Percentiles rank a stretch among this genome's conserved stretches.
Evolutionary conservation across 2,888 invertebrate species (phyloP).

Genomic region (Lithophane leautieri): DNA sequence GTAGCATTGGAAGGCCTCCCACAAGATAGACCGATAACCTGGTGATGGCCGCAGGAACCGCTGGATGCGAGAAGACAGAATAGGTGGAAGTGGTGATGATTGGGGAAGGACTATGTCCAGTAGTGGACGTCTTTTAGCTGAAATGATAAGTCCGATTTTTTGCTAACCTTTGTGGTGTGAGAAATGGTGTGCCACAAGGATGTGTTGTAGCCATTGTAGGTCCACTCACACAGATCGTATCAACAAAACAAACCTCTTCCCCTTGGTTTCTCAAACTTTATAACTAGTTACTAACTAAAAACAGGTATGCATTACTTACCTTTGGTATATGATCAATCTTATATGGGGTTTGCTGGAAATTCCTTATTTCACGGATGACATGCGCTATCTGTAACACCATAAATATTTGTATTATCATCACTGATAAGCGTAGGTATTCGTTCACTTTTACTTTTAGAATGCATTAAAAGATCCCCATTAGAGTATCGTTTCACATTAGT

Average conservation of each 20-base stretch:
- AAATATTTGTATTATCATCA: background rate
- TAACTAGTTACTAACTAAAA: background rate
- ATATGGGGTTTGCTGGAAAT: slow-evolving; percentile 97
- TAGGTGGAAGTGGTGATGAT: background rate
- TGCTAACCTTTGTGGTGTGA: background rate
- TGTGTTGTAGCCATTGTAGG: background rate
- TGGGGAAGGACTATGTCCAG: background rate
- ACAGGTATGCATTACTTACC: slow-evolving; percentile 82
- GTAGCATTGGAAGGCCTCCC: background rate
- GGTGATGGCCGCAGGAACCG: background rate
- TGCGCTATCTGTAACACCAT: slow-evolving; percentile 94
- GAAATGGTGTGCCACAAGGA: slow-evolving; percentile 1
- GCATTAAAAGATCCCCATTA: no score
- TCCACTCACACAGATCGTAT: background rate
- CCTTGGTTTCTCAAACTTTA: background rate
- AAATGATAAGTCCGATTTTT: background rate
- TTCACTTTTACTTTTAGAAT: background rate
- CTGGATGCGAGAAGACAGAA: background rate
- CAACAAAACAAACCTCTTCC: background rate
- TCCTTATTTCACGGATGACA: slow-evolving; percentile 97
- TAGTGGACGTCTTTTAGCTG: background rate
- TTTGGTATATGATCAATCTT: slow-evolving; percentile 96
- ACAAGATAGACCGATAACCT: background rate
- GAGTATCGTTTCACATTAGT: background rate
- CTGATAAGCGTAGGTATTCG: background rate